Evolutionary conservation across 2,888 invertebrate genomes (phyloP).

Genomic region (Ichneumon xanthorius): DNA sequence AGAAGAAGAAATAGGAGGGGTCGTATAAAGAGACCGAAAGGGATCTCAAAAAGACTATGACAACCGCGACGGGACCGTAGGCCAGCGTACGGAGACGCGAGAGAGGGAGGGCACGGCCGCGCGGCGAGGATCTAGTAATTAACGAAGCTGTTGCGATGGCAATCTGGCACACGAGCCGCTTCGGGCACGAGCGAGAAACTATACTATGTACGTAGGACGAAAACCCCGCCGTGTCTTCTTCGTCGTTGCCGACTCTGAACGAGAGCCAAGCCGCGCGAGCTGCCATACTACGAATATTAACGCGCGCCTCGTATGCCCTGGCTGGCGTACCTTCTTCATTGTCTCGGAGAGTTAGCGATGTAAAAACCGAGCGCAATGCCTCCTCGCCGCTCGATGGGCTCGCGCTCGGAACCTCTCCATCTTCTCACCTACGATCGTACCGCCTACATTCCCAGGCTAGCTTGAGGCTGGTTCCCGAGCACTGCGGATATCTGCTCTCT

Average conservation of each 20-base stretch:
- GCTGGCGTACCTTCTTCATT: constrained; percentile 74
- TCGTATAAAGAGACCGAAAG: constrained; percentile 48
- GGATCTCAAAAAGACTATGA: constrained; percentile 43
- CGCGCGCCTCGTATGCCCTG: constrained; percentile 62
- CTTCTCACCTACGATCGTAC: constrained; percentile 69
- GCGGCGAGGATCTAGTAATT: constrained; percentile 79
- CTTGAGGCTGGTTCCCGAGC: constrained; percentile 54
- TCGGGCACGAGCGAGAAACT: constrained; percentile 68
- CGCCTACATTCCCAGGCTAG: constrained; percentile 49
- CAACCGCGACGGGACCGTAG: constrained; percentile 23
- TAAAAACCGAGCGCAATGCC: constrained; percentile 19
- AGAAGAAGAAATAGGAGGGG: constrained; percentile 24
- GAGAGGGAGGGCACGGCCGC: constrained; percentile 70
- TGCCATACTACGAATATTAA: constrained; percentile 78
- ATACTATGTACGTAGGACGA: constrained; percentile 23
- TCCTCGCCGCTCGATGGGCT: constrained; percentile 23
- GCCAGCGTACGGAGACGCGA: constrained; percentile 9
- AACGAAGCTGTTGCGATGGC: constrained; percentile 81
- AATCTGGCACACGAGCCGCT: constrained; percentile 80
- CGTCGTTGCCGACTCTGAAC: constrained; percentile 52
- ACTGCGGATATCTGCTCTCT: neutral
- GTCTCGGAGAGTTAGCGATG: constrained; percentile 66
- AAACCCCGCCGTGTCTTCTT: constrained; percentile 25
- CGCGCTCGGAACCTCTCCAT: constrained; percentile 51
- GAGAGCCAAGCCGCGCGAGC: constrained; percentile 57